Evolutionary conservation across 2,797 vertebrate genomes (phyloP), one percentile per base, ranked within the genome.

Genomic region (Acanthornis magna): DNA sequence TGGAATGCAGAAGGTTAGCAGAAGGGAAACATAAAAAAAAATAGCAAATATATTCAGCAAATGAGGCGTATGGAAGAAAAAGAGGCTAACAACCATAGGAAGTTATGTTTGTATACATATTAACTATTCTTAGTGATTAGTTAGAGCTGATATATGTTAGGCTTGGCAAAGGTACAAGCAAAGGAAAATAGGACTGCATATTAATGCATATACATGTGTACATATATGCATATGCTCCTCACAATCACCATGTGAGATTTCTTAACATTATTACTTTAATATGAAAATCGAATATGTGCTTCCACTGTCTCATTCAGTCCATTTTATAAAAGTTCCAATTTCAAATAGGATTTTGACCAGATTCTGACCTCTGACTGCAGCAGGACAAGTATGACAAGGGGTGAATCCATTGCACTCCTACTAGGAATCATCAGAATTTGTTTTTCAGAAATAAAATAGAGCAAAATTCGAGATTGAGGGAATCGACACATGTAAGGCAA

Each of bases 91-190:
- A 18, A 72, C 61, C 86, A 73, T 14, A 87, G 77, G 38, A 94
- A 95, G 84, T 65, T 74, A 57, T 54, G 45, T 85, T 91, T 85
- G 48, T 40, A 77, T 73, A 83, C 36, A 63, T 79, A 91, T 26
- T 82, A 66, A 91, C 60, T 92, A 89, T 86, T 74, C 22, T 83
- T 91, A 95, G 70, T 75, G 48, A 89, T 53, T 85, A 75, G 51
- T 79, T 61, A 80, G 70, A 88, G 71, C 45, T 87, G 55, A 61
- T 92, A 88, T 72, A 75, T 88, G 55, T 55, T 85, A 87, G 27
- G n/a, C 32, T 85, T 96, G 86, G 91, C 91, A 88, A 86, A 84
- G 5, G 18, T 40, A 78, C 13, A 88, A 85, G 53, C 18, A 85
- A 87, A 95, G 60, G 53, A 77, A 94, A 55, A 25, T 8, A 85